Base-by-base conservation (phyloP, 2,888 invertebrate species). In the Eremobia ochroleuca region DNA sequence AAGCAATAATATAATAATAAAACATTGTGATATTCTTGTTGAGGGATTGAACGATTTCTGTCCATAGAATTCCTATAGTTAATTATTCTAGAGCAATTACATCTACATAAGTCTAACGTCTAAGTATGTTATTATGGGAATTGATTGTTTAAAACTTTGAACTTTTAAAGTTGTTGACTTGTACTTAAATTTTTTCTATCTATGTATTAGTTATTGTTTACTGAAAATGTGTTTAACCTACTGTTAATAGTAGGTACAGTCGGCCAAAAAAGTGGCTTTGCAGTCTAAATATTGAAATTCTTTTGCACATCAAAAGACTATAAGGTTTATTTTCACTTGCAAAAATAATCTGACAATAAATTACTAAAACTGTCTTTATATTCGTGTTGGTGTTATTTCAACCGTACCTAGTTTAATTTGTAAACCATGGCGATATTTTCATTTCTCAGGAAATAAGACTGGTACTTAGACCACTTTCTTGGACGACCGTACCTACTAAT, bases 11-110 rank as follows among this genome's bases (percentile, higher is more conserved):
- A 74, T 69, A 52, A 55, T 80, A 86, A 76, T 83, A 78, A 87
- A 79, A 67, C 46, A 83, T 82, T 88, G 89, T 88, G 88, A 89
- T 88, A 89, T 81, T 79, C 79, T 83, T 81, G 66, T 81, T 77
- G 73, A 88, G 81, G 83, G 75, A 82, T 88, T 86, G 76, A 80
- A 82, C 70, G 46, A 79, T 81, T 74, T 81, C 88, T 88, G 85
- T 83, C 81, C 84, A 83, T 87, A 85, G 37, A 75, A 89, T 61
- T 81, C 71, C 73, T 79, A 68, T 73, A 74, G 52, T 71, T 85
- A 85, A 69, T 78, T 84, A 85, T 58, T 74, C 52, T 88, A 85
- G 75, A 76, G 76, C 77, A 87, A 81, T 85, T 81, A 79, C 65
- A 87, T 69, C 62, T 69, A 77, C 15, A 52, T 82, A 77, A 72